Evolutionary conservation across 2,797 vertebrate genomes (phyloP), one percentile per base, ranked within the genome.

Genomic region (Iguana delicatissima): DNA sequence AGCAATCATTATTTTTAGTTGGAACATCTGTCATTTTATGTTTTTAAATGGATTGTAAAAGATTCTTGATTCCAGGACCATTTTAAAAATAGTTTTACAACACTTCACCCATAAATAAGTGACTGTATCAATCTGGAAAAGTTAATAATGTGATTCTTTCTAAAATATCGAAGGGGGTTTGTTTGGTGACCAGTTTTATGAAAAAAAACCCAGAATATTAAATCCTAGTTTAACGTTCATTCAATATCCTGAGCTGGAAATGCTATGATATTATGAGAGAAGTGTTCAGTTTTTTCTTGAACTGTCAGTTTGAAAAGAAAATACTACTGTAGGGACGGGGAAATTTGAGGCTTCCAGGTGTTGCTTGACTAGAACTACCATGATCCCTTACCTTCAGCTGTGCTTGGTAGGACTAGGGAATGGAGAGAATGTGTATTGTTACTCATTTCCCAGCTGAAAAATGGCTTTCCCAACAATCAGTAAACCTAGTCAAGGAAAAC

Each of bases 1-100:
- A 88, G 26, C 67, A 93, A 59, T 46, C 80, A 86, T 59, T 89
- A 87, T 22, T 12, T 69, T 88, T 88, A 88, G 77, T 24, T 81
- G 55, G 77, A 46, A 26, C 32, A 81, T 55, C n/a, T 79, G 73
- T 50, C 77, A 29, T 38, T 72, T 22, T 38, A 12, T 52, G 4
- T 46, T 69, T 22, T 69, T n/a, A 67, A 29, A 38, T 76, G n/a
- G 32, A 52, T 46, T 18, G 32, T 69, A 35, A 69, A 69, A 1
- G 14, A 18, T 80, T 72, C 32, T 81, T 29, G 46, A 38, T 72
- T 12, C n/a, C 42, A 57, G 64, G 79, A 81, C 14, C 29, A 67
- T 72, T 81, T n/a, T 38, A 24, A 55, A 85, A 55, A 50, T 73
- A 52, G 6, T 35, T 35, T 87, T 67, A 20, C 46, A 80, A 10